These are phyloP conservation scores for Okamejei kenojei DNA, from an alignment of 2,797 vertebrate genomes.

Conservation along the genomic window DNA sequence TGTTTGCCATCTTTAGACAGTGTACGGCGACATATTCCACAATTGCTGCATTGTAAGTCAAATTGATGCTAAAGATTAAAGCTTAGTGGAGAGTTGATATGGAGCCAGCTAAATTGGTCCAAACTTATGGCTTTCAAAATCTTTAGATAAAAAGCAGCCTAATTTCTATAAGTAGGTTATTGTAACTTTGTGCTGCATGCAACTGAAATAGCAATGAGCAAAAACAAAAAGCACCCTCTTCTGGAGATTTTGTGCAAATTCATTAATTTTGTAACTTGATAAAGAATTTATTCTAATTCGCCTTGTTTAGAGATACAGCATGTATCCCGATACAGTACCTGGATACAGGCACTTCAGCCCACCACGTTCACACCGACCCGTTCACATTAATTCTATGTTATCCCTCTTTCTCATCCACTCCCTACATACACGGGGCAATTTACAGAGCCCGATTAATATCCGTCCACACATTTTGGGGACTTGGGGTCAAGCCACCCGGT, in stretches of 20 bases:
- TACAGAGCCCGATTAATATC: no score
- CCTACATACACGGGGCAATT: no score
- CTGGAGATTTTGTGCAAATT: constrained; percentile 1
- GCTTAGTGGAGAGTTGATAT: neutral
- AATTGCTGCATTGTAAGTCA: neutral
- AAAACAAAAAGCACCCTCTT: neutral
- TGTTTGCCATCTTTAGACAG: neutral
- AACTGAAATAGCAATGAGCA: neutral
- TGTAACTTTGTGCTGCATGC: neutral
- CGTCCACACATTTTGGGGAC: no score
- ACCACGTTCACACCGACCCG: no score
- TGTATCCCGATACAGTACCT: no score
- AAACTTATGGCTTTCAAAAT: neutral
- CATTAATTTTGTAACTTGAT: neutral
- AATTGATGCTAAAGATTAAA: neutral
- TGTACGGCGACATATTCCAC: neutral
- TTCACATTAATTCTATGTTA: no score
- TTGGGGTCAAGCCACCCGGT: no score
- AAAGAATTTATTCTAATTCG: neutral
- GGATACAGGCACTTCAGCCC: no score
- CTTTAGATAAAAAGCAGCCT: neutral
- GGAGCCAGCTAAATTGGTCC: neutral
- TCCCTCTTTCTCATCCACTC: no score
- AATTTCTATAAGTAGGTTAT: neutral
- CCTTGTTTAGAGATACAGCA: no score